Percentiles rank a stretch among this genome's conserved stretches.
phyloP scores from a whole-genome alignment of 2,888 invertebrate genomes.

The Sthenelais limicola region DNA sequence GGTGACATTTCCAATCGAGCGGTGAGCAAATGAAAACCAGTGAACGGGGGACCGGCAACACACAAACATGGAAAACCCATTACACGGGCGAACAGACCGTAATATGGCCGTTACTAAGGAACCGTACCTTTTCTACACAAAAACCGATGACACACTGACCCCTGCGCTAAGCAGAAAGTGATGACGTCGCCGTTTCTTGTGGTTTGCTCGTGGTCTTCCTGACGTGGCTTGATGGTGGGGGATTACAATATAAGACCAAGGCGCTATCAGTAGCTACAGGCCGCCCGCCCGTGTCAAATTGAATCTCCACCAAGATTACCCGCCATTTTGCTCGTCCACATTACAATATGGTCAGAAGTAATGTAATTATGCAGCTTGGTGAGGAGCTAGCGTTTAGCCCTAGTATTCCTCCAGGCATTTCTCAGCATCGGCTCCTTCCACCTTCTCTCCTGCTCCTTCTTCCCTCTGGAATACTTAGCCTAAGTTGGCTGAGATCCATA shows the following conservation, averaged over 20 bases:
- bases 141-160: not conserved
- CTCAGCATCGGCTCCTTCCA: slow-evolving; percentile 20
- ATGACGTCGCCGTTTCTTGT: not conserved
- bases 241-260: not conserved
- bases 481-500: no score
- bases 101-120: slow-evolving; percentile 4
- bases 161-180: not conserved
- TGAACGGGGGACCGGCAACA: not conserved
- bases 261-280: not conserved
- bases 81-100: slow-evolving; percentile 2
- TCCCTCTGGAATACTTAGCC: no score
- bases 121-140: not conserved
- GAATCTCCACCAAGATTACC: slow-evolving; percentile 27
- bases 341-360: slow-evolving; percentile 27
- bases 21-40: slow-evolving; percentile 16
- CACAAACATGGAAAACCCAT: slow-evolving; percentile 21
- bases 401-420: no score
- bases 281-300: slow-evolving; percentile 10
- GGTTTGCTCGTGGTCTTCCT: not conserved
- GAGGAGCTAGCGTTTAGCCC: not conserved
- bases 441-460: not conserved
- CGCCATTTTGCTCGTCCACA: slow-evolving; percentile 19
- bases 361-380: not conserved
- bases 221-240: not conserved
- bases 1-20: slow-evolving; percentile 19